phyloP scores from a whole-genome alignment of 1,140 invertebrate genomes.

The Matsumurasca onukii region DNA sequence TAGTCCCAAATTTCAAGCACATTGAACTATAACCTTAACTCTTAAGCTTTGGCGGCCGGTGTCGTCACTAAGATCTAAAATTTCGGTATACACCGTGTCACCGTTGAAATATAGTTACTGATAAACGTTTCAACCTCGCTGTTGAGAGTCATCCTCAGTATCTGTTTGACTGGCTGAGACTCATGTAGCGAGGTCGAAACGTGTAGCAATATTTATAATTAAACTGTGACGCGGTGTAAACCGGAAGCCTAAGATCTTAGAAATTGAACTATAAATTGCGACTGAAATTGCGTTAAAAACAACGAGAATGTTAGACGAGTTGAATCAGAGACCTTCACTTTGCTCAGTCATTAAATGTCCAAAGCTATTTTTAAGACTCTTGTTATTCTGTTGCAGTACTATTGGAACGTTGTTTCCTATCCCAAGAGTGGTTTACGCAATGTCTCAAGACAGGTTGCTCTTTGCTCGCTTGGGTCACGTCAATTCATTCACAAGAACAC shows the following conservation, averaged over 20 bases:
- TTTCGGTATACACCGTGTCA: background rate
- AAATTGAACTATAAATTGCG: background rate
- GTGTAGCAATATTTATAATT: background rate
- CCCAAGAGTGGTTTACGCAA: slow-evolving; percentile 82
- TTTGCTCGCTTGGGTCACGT: slow-evolving; percentile 72
- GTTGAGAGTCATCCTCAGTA: too few species aligned
- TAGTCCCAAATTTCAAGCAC: background rate
- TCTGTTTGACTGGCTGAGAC: too few species aligned
- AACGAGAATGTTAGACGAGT: too few species aligned
- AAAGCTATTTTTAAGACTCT: too few species aligned
- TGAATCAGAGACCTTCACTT: too few species aligned
- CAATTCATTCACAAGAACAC: slow-evolving; percentile 70
- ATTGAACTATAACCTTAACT: background rate
- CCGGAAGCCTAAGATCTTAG: background rate
- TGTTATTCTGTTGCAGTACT: slow-evolving; percentile 67
- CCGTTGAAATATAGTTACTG: too few species aligned
- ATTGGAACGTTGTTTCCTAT: slow-evolving; percentile 85
- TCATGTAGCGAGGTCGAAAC: background rate
- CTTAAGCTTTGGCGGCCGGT: too few species aligned
- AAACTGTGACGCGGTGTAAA: too few species aligned
- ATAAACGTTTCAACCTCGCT: too few species aligned
- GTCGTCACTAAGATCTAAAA: background rate
- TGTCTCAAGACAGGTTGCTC: slow-evolving; percentile 82
- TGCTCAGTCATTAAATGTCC: too few species aligned
- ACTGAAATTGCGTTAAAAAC: background rate